Conservation (phyloP, 2,113 vertebrate genomes). For the human region GRCh38 chr18:55778501-55779000, state of each 20-base stretch:
- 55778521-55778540: constrained; percentile 50
- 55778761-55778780: constrained; percentile 8
- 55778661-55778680: background rate
- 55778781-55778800: no score
- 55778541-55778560: constrained; percentile 50
- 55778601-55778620: constrained; percentile 34
- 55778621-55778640: constrained; percentile 46
- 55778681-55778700: constrained; percentile 15
- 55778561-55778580: constrained; percentile 34
- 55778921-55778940: background rate
- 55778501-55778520: constrained; percentile 2
- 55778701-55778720: constrained; percentile 17
- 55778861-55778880: background rate
- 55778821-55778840: background rate
- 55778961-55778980: background rate
- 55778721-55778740: background rate
- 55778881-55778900: background rate
- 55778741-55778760: constrained; percentile 8
- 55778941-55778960: background rate
- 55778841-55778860: background rate
- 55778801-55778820: background rate
- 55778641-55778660: background rate
- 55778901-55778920: background rate
- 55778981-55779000: background rate
- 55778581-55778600: constrained; percentile 61